Evolutionary conservation across 23 tunicate species (phyloP).

Genomic region (Botrylloides violaceus): DNA sequence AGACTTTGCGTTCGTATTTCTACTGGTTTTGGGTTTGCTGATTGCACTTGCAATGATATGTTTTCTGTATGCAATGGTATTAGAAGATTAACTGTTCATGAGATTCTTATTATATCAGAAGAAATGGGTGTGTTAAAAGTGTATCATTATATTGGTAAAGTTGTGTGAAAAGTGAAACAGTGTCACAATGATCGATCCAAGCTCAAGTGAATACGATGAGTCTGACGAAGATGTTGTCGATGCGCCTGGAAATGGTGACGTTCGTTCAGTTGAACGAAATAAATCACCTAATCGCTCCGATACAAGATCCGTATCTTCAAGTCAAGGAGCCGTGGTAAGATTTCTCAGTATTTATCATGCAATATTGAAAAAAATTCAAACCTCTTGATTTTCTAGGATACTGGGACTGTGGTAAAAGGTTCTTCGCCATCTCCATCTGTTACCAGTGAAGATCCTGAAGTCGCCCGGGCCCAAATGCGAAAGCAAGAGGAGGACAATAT

Average conservation of each 20-base stretch:
- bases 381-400: conserved; percentile 33
- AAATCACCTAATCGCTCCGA: conserved; percentile 53
- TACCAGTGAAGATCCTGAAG: conserved; percentile 69
- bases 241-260: background rate
- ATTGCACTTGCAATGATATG: too few relatives aligned
- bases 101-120: too few relatives aligned
- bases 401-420: conserved; percentile 29
- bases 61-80: too few relatives aligned
- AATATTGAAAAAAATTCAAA: background rate
- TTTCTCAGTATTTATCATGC: background rate
- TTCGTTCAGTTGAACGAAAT: background rate
- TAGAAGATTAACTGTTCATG: too few relatives aligned
- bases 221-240: conserved; percentile 31
- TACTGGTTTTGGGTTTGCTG: too few relatives aligned
- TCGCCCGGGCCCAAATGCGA: conserved; percentile 30
- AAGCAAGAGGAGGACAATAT: conserved; percentile 57
- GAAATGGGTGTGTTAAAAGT: too few relatives aligned
- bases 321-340: conserved; percentile 24
- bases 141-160: too few relatives aligned
- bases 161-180: too few relatives aligned
- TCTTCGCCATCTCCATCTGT: conserved; percentile 78
- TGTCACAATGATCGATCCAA: conserved; percentile 55
- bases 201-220: conserved; percentile 77
- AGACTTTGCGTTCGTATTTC: too few relatives aligned
- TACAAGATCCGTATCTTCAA: conserved; percentile 43